Evolutionary conservation across 2,888 invertebrate genomes (phyloP).

Genomic region (Amblyjoppa fuscipennis): DNA sequence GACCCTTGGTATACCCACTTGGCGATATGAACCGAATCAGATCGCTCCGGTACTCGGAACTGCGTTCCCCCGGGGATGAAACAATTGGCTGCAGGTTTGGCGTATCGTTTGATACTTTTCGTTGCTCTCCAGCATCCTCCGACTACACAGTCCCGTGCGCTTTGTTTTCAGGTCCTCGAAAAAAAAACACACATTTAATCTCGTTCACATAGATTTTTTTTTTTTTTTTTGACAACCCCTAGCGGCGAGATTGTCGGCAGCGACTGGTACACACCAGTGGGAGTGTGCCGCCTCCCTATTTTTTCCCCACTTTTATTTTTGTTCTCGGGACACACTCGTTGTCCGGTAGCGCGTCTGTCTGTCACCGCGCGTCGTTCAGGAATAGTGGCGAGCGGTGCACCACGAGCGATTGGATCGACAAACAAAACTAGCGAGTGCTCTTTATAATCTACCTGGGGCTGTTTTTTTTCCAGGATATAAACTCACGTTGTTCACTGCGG

Average conservation of each 20-base stretch:
- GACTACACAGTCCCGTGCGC: not conserved
- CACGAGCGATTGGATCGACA: slow-evolving; percentile 62
- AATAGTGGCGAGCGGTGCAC: slow-evolving; percentile 13
- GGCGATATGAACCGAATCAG: not conserved
- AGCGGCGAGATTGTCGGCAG: slow-evolving; percentile 12
- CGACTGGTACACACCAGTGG: not conserved
- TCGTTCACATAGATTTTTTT: not conserved
- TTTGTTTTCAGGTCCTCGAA: not conserved
- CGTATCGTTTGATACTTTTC: slow-evolving; percentile 17
- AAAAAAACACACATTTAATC: slow-evolving; percentile 14
- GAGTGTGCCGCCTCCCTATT: slow-evolving; percentile 19
- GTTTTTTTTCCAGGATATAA: slow-evolving; percentile 46
- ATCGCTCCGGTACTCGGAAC: slow-evolving; percentile 6
- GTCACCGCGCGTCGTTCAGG: slow-evolving; percentile 40
- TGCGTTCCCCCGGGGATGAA: slow-evolving; percentile 9
- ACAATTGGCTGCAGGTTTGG: slow-evolving; percentile 16
- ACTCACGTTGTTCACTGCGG: slow-evolving; percentile 39
- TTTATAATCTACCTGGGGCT: slow-evolving; percentile 16
- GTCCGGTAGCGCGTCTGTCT: slow-evolving; percentile 36
- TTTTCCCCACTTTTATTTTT: slow-evolving; percentile 48
- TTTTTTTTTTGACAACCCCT: not conserved
- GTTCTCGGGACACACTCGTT: slow-evolving; percentile 38
- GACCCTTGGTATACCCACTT: slow-evolving; percentile 1
- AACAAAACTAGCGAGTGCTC: slow-evolving; percentile 60
- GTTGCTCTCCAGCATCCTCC: slow-evolving; percentile 11